A percentile compares a stretch with the other conserved stretches of the same genome.
Conservation (phyloP, 2,797 vertebrate genomes). For the Macrochelys suwanniensis region DNA sequence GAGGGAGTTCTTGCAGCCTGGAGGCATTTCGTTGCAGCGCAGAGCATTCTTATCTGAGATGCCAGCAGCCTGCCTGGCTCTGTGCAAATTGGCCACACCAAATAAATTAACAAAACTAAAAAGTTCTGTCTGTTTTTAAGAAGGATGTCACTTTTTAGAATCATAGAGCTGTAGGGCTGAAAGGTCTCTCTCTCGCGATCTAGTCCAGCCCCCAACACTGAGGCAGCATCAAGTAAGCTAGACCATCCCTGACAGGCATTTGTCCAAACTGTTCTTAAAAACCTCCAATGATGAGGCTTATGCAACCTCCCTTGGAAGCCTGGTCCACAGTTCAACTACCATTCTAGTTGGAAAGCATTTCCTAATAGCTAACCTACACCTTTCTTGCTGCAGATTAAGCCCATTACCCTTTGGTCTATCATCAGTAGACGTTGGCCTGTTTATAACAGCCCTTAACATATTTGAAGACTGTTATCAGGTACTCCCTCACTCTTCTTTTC, state of each 20-base stretch:
- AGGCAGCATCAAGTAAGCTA: neutral
- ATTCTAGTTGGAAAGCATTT: neutral
- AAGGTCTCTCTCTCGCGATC: neutral
- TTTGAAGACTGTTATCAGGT: neutral
- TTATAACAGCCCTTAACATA: neutral
- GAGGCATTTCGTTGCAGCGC: too few relatives aligned
- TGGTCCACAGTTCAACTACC: neutral
- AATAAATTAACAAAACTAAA: neutral
- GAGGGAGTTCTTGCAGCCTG: too few relatives aligned
- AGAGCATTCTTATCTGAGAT: neutral
- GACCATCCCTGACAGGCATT: neutral
- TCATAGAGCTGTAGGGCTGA: neutral
- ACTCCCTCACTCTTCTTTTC: neutral
- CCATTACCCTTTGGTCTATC: neutral
- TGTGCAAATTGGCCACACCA: neutral
- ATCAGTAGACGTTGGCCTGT: neutral
- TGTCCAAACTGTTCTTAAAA: neutral
- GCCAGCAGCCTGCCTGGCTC: neutral
- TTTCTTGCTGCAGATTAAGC: neutral
- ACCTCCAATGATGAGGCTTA: neutral
- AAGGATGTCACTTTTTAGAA: neutral
- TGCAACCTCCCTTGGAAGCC: neutral
- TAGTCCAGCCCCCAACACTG: neutral
- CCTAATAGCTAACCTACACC: neutral
- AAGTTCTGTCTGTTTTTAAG: neutral